Conservation (phyloP, 2,113 vertebrate species). For the Gallinago media region DNA sequence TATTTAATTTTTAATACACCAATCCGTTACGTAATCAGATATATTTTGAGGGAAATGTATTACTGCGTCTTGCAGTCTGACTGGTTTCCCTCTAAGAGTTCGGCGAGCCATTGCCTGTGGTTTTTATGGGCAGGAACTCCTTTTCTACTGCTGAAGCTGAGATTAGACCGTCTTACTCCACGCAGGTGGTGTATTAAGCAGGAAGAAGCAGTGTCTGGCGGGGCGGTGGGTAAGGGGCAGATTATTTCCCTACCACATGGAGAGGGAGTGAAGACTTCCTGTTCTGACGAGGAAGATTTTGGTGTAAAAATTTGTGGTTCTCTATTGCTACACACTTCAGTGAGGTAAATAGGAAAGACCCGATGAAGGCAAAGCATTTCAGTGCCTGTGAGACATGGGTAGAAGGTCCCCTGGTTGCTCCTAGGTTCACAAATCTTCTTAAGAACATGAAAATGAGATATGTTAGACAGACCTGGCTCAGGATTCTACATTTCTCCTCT, state of each 20-base stretch:
- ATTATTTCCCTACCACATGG: not conserved
- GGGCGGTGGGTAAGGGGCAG: not conserved
- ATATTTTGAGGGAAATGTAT: conserved; percentile 37
- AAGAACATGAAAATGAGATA: not conserved
- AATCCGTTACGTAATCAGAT: conserved; percentile 23
- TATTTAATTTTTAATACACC: conserved; percentile 68
- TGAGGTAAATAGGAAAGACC: not conserved
- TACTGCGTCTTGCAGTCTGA: conserved; percentile 17
- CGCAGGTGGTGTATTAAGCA: not conserved
- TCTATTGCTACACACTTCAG: not conserved
- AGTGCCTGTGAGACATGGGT: not conserved
- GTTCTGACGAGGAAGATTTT: not conserved
- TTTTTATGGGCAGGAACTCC: conserved; percentile 19
- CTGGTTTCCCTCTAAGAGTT: conserved; percentile 35
- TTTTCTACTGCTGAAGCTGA: not conserved
- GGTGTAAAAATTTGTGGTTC: not conserved
- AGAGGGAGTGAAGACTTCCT: not conserved
- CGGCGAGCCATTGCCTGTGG: not conserved
- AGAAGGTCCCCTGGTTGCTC: not conserved
- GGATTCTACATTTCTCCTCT: not conserved
- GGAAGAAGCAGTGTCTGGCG: not conserved
- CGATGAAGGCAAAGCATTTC: conserved; percentile 15
- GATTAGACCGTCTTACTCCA: not conserved
- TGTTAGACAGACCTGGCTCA: not conserved
- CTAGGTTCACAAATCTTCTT: not conserved